A percentile compares a stretch with the other conserved stretches of the same genome.
phyloP scores from a whole-genome alignment of 2,888 invertebrate genomes.

The Thalpophila matura region DNA sequence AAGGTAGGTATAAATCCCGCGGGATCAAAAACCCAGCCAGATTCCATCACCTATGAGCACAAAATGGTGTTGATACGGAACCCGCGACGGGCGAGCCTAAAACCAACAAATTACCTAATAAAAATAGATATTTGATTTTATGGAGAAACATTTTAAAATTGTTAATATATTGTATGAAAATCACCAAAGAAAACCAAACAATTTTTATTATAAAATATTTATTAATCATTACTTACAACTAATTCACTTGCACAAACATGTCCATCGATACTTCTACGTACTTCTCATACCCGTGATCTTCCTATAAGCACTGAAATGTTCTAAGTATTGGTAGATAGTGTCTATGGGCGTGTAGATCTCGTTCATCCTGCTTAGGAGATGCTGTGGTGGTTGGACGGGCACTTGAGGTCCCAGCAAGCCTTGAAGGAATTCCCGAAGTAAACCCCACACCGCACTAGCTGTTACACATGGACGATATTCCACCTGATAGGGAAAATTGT shows the following conservation, averaged over 20 bases:
- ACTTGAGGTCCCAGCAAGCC: slow-evolving; percentile 96
- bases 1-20: too few species aligned
- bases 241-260: slow-evolving; percentile 3
- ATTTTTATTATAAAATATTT: slow-evolving; percentile 7
- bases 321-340: slow-evolving; percentile 98
- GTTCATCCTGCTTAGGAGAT: slow-evolving; percentile 94
- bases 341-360: slow-evolving; percentile 97
- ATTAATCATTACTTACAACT: slow-evolving; percentile 28
- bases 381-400: slow-evolving; percentile 94
- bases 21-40: too few species aligned
- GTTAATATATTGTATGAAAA: too few species aligned
- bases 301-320: slow-evolving; percentile 97
- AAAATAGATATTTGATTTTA: too few species aligned
- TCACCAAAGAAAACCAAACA: too few species aligned
- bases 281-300: slow-evolving; percentile 92
- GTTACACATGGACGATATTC: slow-evolving; percentile 98
- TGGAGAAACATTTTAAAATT: too few species aligned
- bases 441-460: slow-evolving; percentile 97
- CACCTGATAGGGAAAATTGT: slow-evolving; percentile 86
- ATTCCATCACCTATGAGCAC: too few species aligned
- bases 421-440: slow-evolving; percentile 97
- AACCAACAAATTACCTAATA: too few species aligned
- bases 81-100: too few species aligned
- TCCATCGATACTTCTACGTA: slow-evolving; percentile 54
- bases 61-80: too few species aligned